Conservation (phyloP, 2,888 invertebrate species). For the Hemicrepidius hirtus region DNA sequence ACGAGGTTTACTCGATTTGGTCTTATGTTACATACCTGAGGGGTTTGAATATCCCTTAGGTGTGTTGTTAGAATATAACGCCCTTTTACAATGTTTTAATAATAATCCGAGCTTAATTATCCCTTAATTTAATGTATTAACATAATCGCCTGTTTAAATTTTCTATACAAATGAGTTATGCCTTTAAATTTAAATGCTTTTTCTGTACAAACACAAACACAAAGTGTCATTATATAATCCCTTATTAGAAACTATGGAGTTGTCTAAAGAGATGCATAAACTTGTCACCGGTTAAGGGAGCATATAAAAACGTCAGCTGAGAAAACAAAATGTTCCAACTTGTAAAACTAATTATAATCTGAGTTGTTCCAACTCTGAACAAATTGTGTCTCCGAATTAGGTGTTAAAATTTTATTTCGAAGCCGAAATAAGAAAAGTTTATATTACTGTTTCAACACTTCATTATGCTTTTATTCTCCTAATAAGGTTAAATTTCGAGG, state of each 20-base stretch:
- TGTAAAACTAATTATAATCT: slow-evolving; percentile 63
- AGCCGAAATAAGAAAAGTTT: slow-evolving; percentile 71
- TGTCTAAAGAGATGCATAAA: slow-evolving; percentile 52
- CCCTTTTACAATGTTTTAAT: neutral
- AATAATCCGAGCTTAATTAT: neutral
- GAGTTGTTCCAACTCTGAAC: slow-evolving; percentile 59
- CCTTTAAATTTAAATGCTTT: too few relatives aligned
- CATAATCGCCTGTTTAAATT: too few relatives aligned
- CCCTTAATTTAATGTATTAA: neutral
- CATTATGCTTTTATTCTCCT: slow-evolving; percentile 67
- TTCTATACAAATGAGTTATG: too few relatives aligned
- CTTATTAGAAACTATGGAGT: slow-evolving; percentile 41
- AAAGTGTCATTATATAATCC: slow-evolving; percentile 39
- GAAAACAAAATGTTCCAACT: slow-evolving; percentile 60
- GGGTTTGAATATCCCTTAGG: slow-evolving; percentile 46
- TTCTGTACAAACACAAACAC: too few relatives aligned
- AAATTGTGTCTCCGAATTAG: slow-evolving; percentile 65
- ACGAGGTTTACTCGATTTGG: slow-evolving; percentile 58
- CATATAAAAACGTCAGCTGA: slow-evolving; percentile 60
- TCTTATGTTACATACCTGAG: slow-evolving; percentile 59
- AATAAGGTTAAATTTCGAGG: slow-evolving; percentile 62
- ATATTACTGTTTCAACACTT: slow-evolving; percentile 68
- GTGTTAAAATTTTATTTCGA: slow-evolving; percentile 68
- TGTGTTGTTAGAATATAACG: slow-evolving; percentile 44
- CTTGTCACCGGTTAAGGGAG: slow-evolving; percentile 55